Base-by-base conservation (phyloP, 2,113 vertebrate species). In the Etheostoma spectabile region DNA sequence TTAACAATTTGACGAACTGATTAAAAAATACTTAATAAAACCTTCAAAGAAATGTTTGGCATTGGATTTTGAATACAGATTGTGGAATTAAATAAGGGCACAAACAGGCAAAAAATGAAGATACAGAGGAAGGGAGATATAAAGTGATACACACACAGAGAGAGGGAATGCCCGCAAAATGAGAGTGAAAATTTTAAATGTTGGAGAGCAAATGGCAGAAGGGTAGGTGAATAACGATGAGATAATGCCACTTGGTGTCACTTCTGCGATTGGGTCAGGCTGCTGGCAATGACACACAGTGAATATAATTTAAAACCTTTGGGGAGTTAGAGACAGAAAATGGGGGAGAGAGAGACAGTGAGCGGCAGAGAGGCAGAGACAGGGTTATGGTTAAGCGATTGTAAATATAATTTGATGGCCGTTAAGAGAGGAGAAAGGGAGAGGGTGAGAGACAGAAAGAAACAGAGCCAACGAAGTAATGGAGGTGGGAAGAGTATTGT, bases 351-450 rank as follows among this genome's bases (percentile, higher is more conserved):
- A 51, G 52, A 66, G 57, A 59, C 56, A 49, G 70, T 12, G 82
- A 68, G 65, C 14, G 82, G 73, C 55, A 71, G 70, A 62, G 45
- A 19, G 61, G 15, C 77, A 69, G 68, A 77, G 69, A 64, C 80
- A 24, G 46, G 62, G 73, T 86, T 75, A 76, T 61, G 69, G 69
- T 71, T 72, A 64, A 82, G 82, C 22, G 27, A 74, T 45, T 61
- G 81, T 86, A 74, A 91, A 90, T 90, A 69, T 66, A 51, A 88
- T 85, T 79, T 79, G 77, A 89, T 74, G 38, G 73, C 66, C 6
- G 51, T 78, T 88, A 86, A 83, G 60, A 65, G 59, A 67, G 62
- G 66, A 72, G 60, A 75, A 66, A 62, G 67, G 46, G 42, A 77
- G 64, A 38, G 60, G 66, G n/a, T 19, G 63, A 66, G 73, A 56